These are phyloP conservation scores for Crotophaga sulcirostris DNA, from an alignment of 2,113 vertebrate genomes.

Conservation along the genomic window DNA sequence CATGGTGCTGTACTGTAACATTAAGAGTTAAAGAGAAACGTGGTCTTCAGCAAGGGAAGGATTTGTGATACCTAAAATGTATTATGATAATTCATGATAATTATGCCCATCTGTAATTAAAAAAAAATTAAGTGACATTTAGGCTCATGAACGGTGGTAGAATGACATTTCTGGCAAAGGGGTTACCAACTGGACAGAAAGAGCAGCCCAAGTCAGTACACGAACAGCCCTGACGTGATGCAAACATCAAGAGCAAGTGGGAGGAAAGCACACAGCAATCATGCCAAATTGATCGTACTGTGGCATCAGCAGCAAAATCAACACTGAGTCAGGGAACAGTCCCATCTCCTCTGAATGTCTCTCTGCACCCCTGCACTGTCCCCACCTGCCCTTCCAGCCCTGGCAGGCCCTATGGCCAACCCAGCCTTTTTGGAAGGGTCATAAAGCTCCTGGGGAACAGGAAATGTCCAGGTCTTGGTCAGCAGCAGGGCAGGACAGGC, in stretches of 20 bases:
- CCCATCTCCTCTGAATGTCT: not conserved
- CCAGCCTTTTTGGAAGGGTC: not conserved
- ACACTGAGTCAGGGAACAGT: rapidly evolving
- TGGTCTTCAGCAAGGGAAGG: not conserved
- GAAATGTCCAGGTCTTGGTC: not conserved
- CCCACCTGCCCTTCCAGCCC: not conserved
- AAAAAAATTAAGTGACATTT: not conserved
- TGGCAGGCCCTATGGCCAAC: rapidly evolving
- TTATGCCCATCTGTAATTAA: not conserved
- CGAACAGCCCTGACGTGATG: rapidly evolving
- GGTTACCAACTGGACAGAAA: not conserved
- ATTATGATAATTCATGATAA: not conserved
- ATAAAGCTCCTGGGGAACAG: not conserved
- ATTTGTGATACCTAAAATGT: not conserved
- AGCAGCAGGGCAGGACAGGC: not conserved
- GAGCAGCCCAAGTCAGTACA: not conserved
- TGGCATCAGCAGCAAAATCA: not conserved
- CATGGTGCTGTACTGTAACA: not conserved
- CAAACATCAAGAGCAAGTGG: not conserved
- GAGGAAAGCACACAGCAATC: not conserved
- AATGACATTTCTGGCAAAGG: not conserved
- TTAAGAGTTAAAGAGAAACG: not conserved
- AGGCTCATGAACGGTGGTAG: not conserved
- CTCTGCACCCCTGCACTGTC: rapidly evolving
- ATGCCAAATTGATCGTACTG: rapidly evolving